These are phyloP conservation scores for Schizotus pectinicornis DNA, from an alignment of 2,888 invertebrate species.

Conservation along the genomic window DNA sequence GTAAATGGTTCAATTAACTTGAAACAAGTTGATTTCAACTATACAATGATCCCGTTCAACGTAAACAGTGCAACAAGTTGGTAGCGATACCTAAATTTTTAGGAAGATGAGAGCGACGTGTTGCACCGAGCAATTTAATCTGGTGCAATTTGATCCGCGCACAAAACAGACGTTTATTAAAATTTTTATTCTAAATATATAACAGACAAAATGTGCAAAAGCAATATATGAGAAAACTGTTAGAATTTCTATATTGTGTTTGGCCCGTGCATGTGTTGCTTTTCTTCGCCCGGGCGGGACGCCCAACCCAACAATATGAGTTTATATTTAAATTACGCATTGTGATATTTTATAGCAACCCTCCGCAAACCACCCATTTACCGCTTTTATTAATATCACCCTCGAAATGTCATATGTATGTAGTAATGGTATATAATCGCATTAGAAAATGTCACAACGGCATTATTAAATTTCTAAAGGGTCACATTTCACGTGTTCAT, in stretches of 20 bases:
- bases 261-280: constrained; percentile 6
- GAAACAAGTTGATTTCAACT: not conserved
- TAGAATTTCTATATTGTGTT: constrained; percentile 17
- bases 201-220: constrained; percentile 4
- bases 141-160: not conserved
- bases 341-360: constrained; percentile 31
- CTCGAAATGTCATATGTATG: constrained; percentile 28
- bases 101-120: too few species aligned
- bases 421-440: constrained; percentile 22
- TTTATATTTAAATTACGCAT: constrained; percentile 23
- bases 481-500: constrained; percentile 13
- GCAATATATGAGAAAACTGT: constrained; percentile 8
- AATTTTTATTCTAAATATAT: constrained; percentile 11
- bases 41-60: not conserved
- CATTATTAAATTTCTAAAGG: constrained; percentile 27
- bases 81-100: not conserved
- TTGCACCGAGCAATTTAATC: constrained; percentile 1
- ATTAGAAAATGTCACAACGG: constrained; percentile 31
- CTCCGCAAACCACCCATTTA: constrained; percentile 6
- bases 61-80: not conserved
- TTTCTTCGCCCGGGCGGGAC: not conserved
- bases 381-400: constrained; percentile 28
- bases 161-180: constrained; percentile 9
- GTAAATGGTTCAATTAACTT: constrained; percentile 7
- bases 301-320: constrained; percentile 3